Conservation (phyloP, 1,140 invertebrate genomes). For the Ephestia elutella region DNA sequence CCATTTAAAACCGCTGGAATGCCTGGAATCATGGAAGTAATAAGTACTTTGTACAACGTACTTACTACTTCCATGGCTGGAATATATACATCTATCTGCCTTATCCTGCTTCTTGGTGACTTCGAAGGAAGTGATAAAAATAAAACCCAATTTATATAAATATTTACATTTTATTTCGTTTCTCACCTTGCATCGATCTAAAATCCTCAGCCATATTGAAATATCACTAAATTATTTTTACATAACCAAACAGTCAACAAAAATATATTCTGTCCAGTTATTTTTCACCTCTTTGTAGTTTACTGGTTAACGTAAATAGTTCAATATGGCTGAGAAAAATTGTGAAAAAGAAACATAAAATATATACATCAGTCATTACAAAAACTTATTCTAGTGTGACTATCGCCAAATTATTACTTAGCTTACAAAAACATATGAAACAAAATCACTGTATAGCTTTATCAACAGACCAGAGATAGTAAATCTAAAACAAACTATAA, state of each 20-base stretch:
- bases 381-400: conserved; percentile 3
- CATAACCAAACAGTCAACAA: not conserved
- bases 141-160: conserved; percentile 50
- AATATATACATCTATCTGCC: too few relatives aligned
- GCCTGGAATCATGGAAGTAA: too few relatives aligned
- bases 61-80: too few relatives aligned
- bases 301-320: conserved; percentile 20
- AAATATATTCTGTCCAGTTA: too few relatives aligned
- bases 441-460: not conserved
- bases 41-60: too few relatives aligned
- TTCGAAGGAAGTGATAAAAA: conserved; percentile 2
- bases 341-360: conserved; percentile 26
- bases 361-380: conserved; percentile 51
- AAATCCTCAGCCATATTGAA: conserved; percentile 31
- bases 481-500: too few relatives aligned
- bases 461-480: too few relatives aligned
- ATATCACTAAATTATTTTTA: conserved; percentile 13
- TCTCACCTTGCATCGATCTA: conserved; percentile 25
- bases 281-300: not conserved
- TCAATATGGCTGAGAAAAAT: conserved; percentile 24
- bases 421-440: not conserved
- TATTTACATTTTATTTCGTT: conserved; percentile 60
- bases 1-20: too few relatives aligned
- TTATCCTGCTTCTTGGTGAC: too few relatives aligned
- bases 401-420: conserved; percentile 4